Evolutionary conservation across 2,888 invertebrate species (phyloP), one percentile per base, ranked within the genome.

Genomic region (Agrochola litura): DNA sequence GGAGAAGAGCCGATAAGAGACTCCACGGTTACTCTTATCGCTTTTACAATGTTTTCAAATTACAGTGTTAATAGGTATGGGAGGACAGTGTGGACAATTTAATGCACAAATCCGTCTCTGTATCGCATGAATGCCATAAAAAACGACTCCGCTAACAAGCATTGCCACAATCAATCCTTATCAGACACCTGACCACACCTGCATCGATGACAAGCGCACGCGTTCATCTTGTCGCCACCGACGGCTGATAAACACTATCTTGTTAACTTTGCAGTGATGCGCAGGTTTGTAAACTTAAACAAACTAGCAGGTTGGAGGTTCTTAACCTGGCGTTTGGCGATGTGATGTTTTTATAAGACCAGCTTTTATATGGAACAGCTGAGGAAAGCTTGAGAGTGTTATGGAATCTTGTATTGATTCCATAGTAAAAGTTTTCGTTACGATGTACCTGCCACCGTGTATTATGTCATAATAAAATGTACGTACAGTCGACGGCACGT

Each of bases 81-180:
- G 46, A 46, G 12, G 46, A 14, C 14, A 46, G 46, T 46, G 14
- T 46, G 46, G 5, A 46, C 16, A 67, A 37, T n/a, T 8, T 6
- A 9, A 16, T 22, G 2, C 10, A 6, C 54, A 10, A 56, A 63
- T 94, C 86, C 93, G 86, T 41, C 88, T 88, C 92, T 89, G 92
- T 65, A 16, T 5, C 8, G 43, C 37, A 67, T 86, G 89, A 89
- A 90, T 91, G 89, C 85, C 91, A 91, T 93, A 93, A 93, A 93
- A 92, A 91, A 91, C 88, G 82, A 91, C 86, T 79, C 79, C 79
- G 83, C 83, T 86, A 89, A 91, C 91, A 91, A 89, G 86, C 84
- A 81, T 76, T 82, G 69, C 64, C 81, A 84, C 84, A 76, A 88
- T 90, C 85, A 90, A 89, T 69, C 74, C 86, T 92, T 92, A 92